Conservation (phyloP, 2,113 vertebrate genomes). For the Cinclus mexicanus region DNA sequence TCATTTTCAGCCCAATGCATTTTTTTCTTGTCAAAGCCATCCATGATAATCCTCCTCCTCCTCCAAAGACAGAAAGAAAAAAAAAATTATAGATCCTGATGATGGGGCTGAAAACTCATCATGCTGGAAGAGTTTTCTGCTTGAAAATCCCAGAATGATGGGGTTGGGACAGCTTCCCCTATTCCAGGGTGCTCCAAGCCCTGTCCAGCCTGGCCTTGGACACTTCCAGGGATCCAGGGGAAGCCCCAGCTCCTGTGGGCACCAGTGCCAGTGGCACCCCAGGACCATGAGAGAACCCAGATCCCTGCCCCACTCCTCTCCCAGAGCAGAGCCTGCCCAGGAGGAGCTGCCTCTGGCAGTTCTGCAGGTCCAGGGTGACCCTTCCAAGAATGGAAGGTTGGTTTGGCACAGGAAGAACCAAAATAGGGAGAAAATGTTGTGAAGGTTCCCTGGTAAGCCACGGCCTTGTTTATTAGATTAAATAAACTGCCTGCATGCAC, state of each 20-base stretch:
- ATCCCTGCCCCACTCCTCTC: neutral
- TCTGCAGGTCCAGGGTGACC: neutral
- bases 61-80: neutral
- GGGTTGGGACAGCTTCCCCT: neutral
- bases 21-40: neutral
- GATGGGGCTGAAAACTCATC: neutral
- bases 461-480: neutral
- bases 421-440: neutral
- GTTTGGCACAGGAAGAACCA: neutral
- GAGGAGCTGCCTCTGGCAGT: neutral
- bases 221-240: neutral
- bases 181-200: neutral
- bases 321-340: neutral
- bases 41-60: neutral
- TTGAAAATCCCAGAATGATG: neutral
- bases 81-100: neutral
- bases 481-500: neutral
- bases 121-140: neutral
- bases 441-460: neutral
- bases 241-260: neutral
- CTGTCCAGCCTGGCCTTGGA: neutral
- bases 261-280: neutral
- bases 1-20: neutral
- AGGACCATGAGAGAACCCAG: neutral
- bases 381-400: neutral